Evolutionary conservation across 2,797 vertebrate genomes (phyloP).

Genomic region (Heteromormyrus szaboi): DNA sequence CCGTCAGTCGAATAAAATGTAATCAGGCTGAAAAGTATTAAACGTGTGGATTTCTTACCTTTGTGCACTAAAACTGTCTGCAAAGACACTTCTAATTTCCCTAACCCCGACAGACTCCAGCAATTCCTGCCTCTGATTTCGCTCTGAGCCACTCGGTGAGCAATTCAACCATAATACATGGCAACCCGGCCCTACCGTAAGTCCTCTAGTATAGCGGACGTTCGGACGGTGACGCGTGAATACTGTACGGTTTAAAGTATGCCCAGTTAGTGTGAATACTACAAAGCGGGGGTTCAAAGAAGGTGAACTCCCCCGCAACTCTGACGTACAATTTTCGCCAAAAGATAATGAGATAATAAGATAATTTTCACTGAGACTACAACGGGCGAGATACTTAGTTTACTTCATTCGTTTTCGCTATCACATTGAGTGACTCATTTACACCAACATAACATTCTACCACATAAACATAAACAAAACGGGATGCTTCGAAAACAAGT

Average conservation of each 20-base stretch:
- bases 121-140: neutral
- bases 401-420: neutral
- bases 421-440: neutral
- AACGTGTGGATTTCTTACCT: neutral
- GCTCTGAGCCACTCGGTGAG: neutral
- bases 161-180: neutral
- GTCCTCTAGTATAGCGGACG: neutral
- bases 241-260: neutral
- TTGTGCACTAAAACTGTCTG: neutral
- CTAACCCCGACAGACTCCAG: neutral
- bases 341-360: neutral
- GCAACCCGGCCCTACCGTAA: neutral
- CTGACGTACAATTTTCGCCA: neutral
- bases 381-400: neutral
- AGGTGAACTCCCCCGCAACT: neutral
- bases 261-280: neutral
- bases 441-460: neutral
- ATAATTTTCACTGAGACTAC: neutral
- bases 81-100: neutral
- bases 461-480: neutral
- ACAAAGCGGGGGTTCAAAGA: neutral
- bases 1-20: neutral
- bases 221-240: neutral
- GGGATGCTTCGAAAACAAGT: neutral
- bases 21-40: neutral